Base-by-base conservation (phyloP, 2,113 vertebrate species). In the Todiramphus saurophagus region DNA sequence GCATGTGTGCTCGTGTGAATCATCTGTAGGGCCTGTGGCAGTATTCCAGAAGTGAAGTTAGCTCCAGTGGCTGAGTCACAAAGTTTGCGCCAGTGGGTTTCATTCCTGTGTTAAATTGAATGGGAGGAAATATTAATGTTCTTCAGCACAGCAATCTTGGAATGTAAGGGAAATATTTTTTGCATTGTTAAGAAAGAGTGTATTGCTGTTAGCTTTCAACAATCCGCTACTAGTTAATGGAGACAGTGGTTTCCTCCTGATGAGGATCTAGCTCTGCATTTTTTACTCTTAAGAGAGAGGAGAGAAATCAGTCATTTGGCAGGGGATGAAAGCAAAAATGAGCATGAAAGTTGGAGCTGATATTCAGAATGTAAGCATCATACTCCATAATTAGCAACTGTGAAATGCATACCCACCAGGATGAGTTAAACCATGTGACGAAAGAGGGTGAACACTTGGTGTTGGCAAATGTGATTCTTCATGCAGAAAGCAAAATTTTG, bases 321-420 rank as follows among this genome's bases (percentile, higher is more conserved):
- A 43, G 68, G 93, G 75, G 48, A 91, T 76, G 13, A 95, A 96
- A 76, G 28, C 33, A 83, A 93, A 90, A 91, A 69, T 43, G 21
- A 87, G 55, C n/a, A 83, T 95, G 56, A 4, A 78, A 85, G 39
- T 85, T 90, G 86, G 83, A 79, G 58, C 33, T 82, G 55, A 28
- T 88, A 41, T 16, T 90, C 64, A 48, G 64, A 94, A 67, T 9
- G 27, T 86, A 73, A 92, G 74, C 35, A 31, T 68, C 58, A 16
- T 44, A 19, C 33, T 96, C 72, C 89, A 27, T 62, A 89, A 62
- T 43, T 77, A 66, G 44, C 66, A 78, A 1, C 41, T 77, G 35
- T 62, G 73, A 93, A 33, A 53, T 39, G 24, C 59, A 27, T 28
- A 20, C 44, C 27, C 50, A 17, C 15, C n/a, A 44, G 53, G 53